A percentile compares a stretch with the other conserved stretches of the same genome.
Conservation (phyloP, 2,797 vertebrate genomes). For the Pseudochirops cupreus region DNA sequence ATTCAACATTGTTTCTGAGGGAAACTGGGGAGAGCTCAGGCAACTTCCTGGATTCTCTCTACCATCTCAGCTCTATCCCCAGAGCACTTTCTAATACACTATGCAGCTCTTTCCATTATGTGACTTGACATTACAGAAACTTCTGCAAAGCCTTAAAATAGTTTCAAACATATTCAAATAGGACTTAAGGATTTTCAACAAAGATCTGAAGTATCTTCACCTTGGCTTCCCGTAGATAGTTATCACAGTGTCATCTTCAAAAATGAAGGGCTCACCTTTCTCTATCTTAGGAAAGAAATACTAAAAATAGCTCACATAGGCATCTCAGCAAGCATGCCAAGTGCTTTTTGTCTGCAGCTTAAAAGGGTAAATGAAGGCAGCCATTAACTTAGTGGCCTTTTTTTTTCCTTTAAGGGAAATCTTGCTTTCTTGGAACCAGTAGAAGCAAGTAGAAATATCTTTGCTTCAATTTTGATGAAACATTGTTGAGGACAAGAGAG, state of each 20-base stretch:
- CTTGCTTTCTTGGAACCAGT: conserved; percentile 16
- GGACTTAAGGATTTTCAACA: not conserved
- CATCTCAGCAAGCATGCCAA: conserved; percentile 18
- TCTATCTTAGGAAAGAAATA: conserved; percentile 59
- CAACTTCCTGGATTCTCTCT: too few relatives aligned
- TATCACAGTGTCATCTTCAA: conserved; percentile 36
- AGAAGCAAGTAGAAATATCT: conserved; percentile 30
- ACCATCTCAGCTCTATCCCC: too few relatives aligned
- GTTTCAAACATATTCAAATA: conserved; percentile 26
- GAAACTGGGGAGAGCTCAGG: too few relatives aligned
- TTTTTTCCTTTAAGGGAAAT: conserved; percentile 22
- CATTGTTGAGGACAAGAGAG: not conserved
- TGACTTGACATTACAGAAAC: not conserved
- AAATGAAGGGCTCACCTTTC: conserved; percentile 3
- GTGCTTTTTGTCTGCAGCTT: conserved; percentile 22
- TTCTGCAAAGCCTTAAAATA: not conserved
- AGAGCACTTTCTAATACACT: not conserved
- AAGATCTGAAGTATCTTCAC: conserved; percentile 9
- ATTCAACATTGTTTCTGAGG: too few relatives aligned
- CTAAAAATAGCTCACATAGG: conserved; percentile 44
- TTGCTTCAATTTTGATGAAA: not conserved
- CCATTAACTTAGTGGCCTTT: not conserved
- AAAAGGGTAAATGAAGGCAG: conserved; percentile 48
- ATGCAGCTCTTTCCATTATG: not conserved
- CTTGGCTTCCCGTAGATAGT: conserved; percentile 16